A percentile compares a stretch with the other conserved stretches of the same genome.
phyloP scores from a whole-genome alignment of 2,797 vertebrate genomes.

The Dryobates pubescens region DNA sequence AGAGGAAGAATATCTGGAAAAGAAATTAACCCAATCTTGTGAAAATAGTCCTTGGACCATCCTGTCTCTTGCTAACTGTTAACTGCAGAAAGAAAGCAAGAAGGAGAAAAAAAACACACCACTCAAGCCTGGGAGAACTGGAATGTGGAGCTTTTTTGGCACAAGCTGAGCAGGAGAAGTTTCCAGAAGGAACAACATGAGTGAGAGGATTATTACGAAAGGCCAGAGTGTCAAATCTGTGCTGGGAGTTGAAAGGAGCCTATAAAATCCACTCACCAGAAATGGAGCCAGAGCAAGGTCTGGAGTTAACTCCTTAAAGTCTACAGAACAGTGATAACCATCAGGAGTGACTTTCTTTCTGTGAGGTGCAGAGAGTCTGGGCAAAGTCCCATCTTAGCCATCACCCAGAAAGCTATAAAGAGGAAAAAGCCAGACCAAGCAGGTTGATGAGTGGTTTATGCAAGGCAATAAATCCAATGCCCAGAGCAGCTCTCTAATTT shows the following conservation, averaged over 20 bases:
- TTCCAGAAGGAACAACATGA: constrained; percentile 39
- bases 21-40: background rate
- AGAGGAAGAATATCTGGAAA: background rate
- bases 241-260: constrained; percentile 61
- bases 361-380: background rate
- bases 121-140: background rate
- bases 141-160: background rate
- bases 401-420: constrained; percentile 38
- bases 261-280: constrained; percentile 49
- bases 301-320: constrained; percentile 58
- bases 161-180: background rate
- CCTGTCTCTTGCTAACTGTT: background rate
- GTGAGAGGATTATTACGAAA: constrained; percentile 44
- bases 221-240: constrained; percentile 56
- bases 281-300: constrained; percentile 39
- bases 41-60: background rate
- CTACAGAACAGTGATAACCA: background rate
- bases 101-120: background rate
- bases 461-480: constrained; percentile 31
- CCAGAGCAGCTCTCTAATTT: background rate
- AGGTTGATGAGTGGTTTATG: constrained; percentile 33
- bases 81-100: background rate
- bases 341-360: background rate
- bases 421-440: background rate
- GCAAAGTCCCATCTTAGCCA: constrained; percentile 32